Evolutionary conservation across 2,888 invertebrate genomes (phyloP).

Genomic region (Ypsolopha scabrella): DNA sequence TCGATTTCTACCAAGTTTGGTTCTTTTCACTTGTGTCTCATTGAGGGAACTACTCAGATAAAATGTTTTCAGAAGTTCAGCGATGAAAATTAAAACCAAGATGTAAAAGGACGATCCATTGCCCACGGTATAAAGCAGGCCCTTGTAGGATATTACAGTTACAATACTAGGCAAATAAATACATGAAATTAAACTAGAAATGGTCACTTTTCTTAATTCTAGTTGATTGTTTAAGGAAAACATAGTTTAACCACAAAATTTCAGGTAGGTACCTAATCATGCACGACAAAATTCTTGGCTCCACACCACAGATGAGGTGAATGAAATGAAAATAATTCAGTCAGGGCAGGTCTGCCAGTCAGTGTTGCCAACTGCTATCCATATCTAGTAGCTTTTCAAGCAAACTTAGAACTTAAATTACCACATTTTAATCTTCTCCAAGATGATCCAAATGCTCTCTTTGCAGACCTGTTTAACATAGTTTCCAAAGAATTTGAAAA

Average conservation of each 20-base stretch:
- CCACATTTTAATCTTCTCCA: too few species aligned
- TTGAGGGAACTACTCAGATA: constrained; percentile 36
- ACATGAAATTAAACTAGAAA: constrained; percentile 71
- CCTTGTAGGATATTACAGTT: constrained; percentile 66
- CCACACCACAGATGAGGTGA: not conserved
- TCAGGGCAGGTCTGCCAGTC: too few species aligned
- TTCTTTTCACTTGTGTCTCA: constrained; percentile 41
- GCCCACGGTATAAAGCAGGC: constrained; percentile 71
- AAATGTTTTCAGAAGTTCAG: constrained; percentile 69
- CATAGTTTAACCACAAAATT: constrained; percentile 22
- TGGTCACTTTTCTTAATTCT: constrained; percentile 47
- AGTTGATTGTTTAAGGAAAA: constrained; percentile 48
- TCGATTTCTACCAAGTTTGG: constrained; percentile 45
- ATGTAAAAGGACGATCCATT: constrained; percentile 61
- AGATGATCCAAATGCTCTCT: too few species aligned
- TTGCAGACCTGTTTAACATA: too few species aligned
- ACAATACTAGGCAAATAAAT: constrained; percentile 72
- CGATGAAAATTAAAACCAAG: constrained; percentile 46
- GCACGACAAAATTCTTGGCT: too few species aligned
- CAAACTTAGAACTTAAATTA: too few species aligned
- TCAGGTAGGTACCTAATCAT: too few species aligned
- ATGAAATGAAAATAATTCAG: too few species aligned
- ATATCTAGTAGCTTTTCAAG: too few species aligned
- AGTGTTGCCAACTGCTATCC: too few species aligned
- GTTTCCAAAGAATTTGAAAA: too few species aligned